Evolutionary conservation across 2,113 vertebrate species (phyloP).

Genomic region (Barbus barbus): DNA sequence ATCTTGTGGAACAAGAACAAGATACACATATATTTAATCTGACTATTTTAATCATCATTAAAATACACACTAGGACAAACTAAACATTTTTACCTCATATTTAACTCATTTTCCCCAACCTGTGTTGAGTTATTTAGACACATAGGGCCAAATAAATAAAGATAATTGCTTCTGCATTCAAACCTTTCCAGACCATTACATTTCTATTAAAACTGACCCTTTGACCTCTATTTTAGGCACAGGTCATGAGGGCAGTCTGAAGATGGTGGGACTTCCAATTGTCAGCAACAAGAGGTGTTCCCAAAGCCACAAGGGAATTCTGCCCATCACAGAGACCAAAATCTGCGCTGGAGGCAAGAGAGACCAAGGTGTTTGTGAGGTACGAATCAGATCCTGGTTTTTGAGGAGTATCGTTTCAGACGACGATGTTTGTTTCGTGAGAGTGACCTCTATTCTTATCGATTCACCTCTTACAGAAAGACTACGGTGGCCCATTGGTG

Average conservation of each 20-base stretch:
- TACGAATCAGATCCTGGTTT: conserved; percentile 66
- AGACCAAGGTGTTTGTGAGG: conserved; percentile 90
- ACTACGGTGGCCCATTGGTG: conserved; percentile 93
- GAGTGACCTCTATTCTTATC: background rate
- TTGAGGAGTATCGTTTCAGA: background rate
- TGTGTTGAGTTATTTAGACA: background rate
- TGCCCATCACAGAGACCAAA: conserved; percentile 83
- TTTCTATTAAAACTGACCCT: background rate
- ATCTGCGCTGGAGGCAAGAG: conserved; percentile 90
- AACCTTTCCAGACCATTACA: background rate
- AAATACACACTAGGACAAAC: background rate
- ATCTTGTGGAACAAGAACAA: background rate
- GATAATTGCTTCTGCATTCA: background rate
- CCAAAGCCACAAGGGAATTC: conserved; percentile 84
- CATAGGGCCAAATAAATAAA: background rate
- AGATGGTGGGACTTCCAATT: conserved; percentile 84
- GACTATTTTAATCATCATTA: background rate
- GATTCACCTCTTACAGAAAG: conserved; percentile 74
- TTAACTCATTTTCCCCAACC: background rate
- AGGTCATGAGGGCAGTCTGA: conserved; percentile 82
- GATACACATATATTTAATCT: background rate
- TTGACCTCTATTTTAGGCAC: conserved; percentile 70
- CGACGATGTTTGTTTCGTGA: background rate
- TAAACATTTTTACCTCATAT: background rate
- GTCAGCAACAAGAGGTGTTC: conserved; percentile 88